Evolutionary conservation across 2,113 vertebrate genomes (phyloP).

Genomic region (Lepisosteus oculatus): DNA sequence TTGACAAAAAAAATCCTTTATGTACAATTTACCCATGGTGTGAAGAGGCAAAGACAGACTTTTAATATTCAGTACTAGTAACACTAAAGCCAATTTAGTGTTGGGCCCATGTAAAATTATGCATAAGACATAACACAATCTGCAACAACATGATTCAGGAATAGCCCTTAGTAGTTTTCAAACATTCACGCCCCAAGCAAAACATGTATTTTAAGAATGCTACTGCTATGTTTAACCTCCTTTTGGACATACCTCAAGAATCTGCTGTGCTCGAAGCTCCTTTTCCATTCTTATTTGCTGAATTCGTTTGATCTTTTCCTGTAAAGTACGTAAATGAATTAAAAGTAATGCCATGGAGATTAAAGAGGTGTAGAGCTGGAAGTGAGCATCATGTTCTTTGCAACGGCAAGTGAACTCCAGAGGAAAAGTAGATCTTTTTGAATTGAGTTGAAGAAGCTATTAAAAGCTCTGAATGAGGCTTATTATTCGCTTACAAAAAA

Average conservation of each 20-base stretch:
- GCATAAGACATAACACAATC: slow-evolving; percentile 50
- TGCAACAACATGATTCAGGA: slow-evolving; percentile 42
- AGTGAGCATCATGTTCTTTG: slow-evolving; percentile 9
- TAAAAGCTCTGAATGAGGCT: too few species aligned
- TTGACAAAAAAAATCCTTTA: slow-evolving; percentile 62
- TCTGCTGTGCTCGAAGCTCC: slow-evolving; percentile 92
- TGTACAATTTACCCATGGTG: slow-evolving; percentile 74
- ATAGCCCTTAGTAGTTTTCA: slow-evolving; percentile 46
- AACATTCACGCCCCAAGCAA: slow-evolving; percentile 56
- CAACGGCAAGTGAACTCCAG: slow-evolving; percentile 24
- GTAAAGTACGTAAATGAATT: slow-evolving; percentile 40
- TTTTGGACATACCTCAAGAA: slow-evolving; percentile 84
- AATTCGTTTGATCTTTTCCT: slow-evolving; percentile 96
- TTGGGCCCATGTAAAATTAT: slow-evolving; percentile 68
- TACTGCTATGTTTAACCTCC: slow-evolving; percentile 58
- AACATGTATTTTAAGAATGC: slow-evolving; percentile 54
- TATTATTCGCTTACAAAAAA: too few species aligned
- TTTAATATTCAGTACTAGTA: slow-evolving; percentile 70
- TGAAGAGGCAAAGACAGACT: slow-evolving; percentile 62
- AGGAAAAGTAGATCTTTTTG: slow-evolving; percentile 30
- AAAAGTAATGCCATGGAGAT: slow-evolving; percentile 42
- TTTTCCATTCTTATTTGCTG: slow-evolving; percentile 95
- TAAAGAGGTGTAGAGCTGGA: too few species aligned
- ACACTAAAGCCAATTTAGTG: slow-evolving; percentile 73
- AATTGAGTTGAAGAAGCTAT: too few species aligned